These are phyloP conservation scores for Leptopilina clavipes DNA, from an alignment of 1,140 invertebrate species.

Conservation along the genomic window DNA sequence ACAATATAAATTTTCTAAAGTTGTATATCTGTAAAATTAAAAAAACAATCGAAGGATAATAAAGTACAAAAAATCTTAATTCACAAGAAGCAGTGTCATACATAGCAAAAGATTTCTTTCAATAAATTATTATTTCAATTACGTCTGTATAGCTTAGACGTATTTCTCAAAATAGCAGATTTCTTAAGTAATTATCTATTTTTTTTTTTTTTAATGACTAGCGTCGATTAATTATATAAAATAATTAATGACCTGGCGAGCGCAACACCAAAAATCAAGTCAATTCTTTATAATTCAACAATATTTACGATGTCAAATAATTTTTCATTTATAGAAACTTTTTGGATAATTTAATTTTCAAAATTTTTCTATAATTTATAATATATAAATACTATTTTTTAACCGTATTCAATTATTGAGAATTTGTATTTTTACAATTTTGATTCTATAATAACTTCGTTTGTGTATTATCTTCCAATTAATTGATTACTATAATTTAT, in stretches of 20 bases:
- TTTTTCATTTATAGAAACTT: not conserved
- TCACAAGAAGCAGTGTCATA: slow-evolving; percentile 29
- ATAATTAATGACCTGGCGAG: not conserved
- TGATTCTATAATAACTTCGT: no score
- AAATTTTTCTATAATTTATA: no score
- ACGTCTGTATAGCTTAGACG: not conserved
- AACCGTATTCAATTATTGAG: no score
- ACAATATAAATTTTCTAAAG: not conserved
- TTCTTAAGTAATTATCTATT: slow-evolving; percentile 33
- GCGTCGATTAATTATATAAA: slow-evolving; percentile 26
- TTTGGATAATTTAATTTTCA: not conserved
- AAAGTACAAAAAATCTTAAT: slow-evolving; percentile 24
- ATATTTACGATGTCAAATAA: not conserved
- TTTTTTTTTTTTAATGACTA: slow-evolving; percentile 30
- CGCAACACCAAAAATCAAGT: not conserved
- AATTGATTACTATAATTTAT: no score
- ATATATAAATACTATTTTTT: no score
- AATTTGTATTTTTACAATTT: no score
- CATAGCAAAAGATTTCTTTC: not conserved
- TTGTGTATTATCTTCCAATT: no score
- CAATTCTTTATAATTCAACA: not conserved
- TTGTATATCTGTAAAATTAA: slow-evolving; percentile 10
- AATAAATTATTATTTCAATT: not conserved
- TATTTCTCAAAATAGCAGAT: slow-evolving; percentile 5
- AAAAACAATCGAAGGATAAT: not conserved